A percentile compares a stretch with the other conserved stretches of the same genome.
phyloP scores from a whole-genome alignment of 2,113 vertebrate genomes.

The Semnornis frantzii region DNA sequence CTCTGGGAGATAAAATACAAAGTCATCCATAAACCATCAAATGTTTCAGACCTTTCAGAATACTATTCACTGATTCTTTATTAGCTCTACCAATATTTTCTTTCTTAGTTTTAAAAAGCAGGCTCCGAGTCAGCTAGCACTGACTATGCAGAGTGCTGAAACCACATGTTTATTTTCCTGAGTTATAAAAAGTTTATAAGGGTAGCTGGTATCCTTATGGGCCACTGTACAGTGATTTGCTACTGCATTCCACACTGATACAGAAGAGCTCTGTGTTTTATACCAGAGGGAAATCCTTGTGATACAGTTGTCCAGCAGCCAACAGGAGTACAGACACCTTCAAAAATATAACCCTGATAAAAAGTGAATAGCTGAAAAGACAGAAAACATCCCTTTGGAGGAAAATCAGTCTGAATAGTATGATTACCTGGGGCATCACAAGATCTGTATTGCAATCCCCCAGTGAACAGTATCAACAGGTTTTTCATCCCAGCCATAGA shows the following conservation, averaged over 20 bases:
- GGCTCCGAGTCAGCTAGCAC: conserved; percentile 69
- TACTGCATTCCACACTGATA: conserved; percentile 79
- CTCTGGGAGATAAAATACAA: conserved; percentile 38
- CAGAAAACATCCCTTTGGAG: conserved; percentile 18
- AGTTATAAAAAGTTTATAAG: conserved; percentile 86
- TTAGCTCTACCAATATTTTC: conserved; percentile 79
- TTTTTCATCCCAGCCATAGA: neutral
- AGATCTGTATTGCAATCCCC: neutral
- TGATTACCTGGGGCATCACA: neutral
- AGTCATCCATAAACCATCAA: conserved; percentile 59
- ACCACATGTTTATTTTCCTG: conserved; percentile 87
- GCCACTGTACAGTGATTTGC: conserved; percentile 76
- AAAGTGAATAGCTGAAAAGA: neutral
- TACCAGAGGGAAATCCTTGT: conserved; percentile 73
- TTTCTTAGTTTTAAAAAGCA: conserved; percentile 75
- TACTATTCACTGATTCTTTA: conserved; percentile 66
- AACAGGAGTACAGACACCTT: conserved; percentile 54
- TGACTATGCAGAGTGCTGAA: conserved; percentile 79
- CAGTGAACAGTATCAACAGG: neutral
- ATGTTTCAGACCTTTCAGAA: conserved; percentile 56
- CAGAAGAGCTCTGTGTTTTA: conserved; percentile 80
- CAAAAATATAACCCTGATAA: conserved; percentile 36
- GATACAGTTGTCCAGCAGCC: conserved; percentile 61
- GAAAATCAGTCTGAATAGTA: neutral
- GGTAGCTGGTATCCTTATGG: conserved; percentile 80